Conservation (phyloP, 2,797 vertebrate genomes). For the Rhynchonycteris naso region DNA sequence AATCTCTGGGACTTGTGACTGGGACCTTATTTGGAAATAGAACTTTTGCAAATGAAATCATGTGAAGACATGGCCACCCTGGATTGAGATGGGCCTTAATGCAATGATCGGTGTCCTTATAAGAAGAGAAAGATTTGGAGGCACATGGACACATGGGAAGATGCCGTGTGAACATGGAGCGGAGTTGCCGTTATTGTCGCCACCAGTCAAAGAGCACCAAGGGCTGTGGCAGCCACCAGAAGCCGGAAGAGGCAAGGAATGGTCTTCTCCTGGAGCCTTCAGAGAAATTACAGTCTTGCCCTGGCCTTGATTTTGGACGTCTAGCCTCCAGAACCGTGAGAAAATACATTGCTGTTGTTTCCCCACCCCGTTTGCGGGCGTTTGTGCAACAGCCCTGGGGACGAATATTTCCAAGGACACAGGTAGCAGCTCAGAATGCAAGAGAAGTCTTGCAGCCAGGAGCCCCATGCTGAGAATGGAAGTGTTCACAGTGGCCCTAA, state of each 20-base stretch:
- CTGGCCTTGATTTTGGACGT: background rate
- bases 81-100: background rate
- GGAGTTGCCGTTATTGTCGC: too few species aligned
- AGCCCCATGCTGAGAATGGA: fast-evolving
- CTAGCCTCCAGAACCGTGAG: background rate
- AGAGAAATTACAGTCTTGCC: background rate
- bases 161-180: background rate
- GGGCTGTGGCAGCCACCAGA: background rate
- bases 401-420: fast-evolving
- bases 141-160: background rate
- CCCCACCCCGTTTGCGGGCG: background rate
- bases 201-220: background rate
- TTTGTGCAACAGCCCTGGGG: too few species aligned
- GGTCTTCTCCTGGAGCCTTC: background rate
- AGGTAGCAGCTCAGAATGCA: background rate
- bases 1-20: background rate
- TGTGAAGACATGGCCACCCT: background rate
- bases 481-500: background rate
- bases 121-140: background rate
- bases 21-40: background rate
- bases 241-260: background rate
- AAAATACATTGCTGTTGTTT: background rate
- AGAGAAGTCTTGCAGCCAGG: background rate
- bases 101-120: background rate
- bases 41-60: background rate